Percentiles rank a stretch among this genome's conserved stretches.
phyloP scores from a whole-genome alignment of 2,797 vertebrate genomes.

The Oreortyx pictus region DNA sequence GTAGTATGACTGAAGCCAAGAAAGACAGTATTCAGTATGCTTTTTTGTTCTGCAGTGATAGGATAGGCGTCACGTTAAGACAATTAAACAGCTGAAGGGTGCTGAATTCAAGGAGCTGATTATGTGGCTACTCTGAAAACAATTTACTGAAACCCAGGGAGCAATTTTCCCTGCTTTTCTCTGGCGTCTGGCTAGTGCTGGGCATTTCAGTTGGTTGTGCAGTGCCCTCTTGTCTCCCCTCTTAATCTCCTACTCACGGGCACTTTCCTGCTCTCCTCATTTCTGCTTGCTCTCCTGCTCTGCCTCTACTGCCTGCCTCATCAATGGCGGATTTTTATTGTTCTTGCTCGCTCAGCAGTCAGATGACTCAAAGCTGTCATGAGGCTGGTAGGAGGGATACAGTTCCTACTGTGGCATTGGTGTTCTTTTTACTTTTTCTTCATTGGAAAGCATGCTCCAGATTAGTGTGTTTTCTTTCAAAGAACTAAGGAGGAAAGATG shows the following conservation, averaged over 20 bases:
- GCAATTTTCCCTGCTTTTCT: not conserved
- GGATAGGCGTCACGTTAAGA: not conserved
- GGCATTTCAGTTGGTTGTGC: not conserved
- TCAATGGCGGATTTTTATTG: not conserved
- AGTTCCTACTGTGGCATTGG: not conserved
- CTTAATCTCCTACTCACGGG: fast-evolving
- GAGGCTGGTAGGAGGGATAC: not conserved
- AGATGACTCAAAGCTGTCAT: slow-evolving; percentile 31
- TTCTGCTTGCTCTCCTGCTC: fast-evolving
- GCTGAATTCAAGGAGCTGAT: not conserved
- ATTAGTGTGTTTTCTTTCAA: fast-evolving
- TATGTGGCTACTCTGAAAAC: not conserved
- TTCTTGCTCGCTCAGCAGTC: not conserved
- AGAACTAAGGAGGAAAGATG: not conserved
- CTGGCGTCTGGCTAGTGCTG: fast-evolving
- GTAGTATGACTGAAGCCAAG: not conserved
- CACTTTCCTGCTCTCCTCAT: not conserved
- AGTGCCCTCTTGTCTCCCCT: not conserved
- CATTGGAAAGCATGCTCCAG: not conserved
- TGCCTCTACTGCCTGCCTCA: fast-evolving
- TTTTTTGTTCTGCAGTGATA: not conserved
- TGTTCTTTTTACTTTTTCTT: not conserved
- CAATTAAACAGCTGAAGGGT: not conserved
- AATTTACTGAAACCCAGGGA: not conserved
- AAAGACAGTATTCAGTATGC: fast-evolving